phyloP scores from a whole-genome alignment of 2,797 vertebrate species.

The Gymnothorax reevesii region DNA sequence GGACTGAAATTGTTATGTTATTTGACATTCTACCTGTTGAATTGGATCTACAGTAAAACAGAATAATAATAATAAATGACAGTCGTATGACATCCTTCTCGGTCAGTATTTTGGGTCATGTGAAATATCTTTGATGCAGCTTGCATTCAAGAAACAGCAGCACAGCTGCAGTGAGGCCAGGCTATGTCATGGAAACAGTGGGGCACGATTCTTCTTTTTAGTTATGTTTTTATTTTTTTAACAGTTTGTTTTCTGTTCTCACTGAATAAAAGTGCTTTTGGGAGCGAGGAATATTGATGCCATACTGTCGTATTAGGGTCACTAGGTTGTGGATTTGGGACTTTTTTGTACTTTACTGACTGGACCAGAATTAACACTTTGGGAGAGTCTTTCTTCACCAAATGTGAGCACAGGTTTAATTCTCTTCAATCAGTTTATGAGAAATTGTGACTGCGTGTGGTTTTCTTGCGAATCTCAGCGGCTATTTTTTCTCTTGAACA shows the following conservation, averaged over 20 bases:
- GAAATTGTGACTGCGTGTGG: neutral
- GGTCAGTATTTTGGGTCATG: conserved; percentile 36
- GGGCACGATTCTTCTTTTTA: conserved; percentile 37
- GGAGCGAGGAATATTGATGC: conserved; percentile 38
- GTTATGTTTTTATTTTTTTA: neutral
- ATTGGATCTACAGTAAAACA: too few relatives aligned
- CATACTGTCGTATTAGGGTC: conserved; percentile 18
- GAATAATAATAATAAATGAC: neutral
- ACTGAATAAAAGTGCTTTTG: conserved; percentile 41
- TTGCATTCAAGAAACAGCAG: conserved; percentile 68
- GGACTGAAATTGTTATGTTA: neutral
- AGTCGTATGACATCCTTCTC: conserved; percentile 19
- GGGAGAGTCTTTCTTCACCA: neutral
- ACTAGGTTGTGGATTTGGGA: neutral
- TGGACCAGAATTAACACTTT: neutral
- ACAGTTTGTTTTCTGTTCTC: conserved; percentile 35
- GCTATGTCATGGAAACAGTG: conserved; percentile 47
- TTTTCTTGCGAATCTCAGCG: neutral
- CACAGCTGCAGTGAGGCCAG: conserved; percentile 44
- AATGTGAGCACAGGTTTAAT: neutral
- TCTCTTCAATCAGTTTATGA: neutral
- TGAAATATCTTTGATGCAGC: conserved; percentile 53
- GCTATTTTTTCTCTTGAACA: neutral
- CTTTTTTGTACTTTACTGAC: neutral
- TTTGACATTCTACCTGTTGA: neutral